A percentile compares a stretch with the other conserved stretches of the same genome.
phyloP scores from a whole-genome alignment of 1,140 invertebrate genomes.

The Camponotus pennsylvanicus region DNA sequence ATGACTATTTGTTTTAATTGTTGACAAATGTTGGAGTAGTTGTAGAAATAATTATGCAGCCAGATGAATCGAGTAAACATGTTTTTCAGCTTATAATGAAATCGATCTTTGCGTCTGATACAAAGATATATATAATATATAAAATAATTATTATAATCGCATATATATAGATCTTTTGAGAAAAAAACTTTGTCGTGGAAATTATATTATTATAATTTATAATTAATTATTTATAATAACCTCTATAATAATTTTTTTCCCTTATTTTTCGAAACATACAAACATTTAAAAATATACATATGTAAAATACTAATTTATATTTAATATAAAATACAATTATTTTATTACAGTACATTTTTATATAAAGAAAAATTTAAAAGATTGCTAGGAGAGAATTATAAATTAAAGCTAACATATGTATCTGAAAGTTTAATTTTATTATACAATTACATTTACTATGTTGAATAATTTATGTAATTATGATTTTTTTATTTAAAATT shows the following conservation, averaged over 20 bases:
- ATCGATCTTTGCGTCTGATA: background rate
- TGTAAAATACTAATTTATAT: background rate
- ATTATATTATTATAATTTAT: background rate
- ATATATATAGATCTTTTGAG: background rate
- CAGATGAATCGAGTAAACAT: background rate
- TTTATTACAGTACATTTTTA: background rate
- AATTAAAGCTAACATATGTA: background rate
- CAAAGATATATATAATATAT: background rate
- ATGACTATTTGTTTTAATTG: conserved; percentile 17
- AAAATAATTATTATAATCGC: background rate
- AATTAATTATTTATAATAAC: no score
- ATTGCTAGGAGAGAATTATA: background rate
- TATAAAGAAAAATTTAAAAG: background rate
- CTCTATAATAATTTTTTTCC: background rate
- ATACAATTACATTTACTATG: background rate
- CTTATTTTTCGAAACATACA: background rate
- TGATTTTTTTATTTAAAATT: background rate
- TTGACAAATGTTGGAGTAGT: background rate
- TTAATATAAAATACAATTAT: background rate
- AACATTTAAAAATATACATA: no score
- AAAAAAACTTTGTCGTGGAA: background rate
- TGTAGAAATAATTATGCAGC: background rate
- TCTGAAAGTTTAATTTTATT: conserved; percentile 1
- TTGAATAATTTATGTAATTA: conserved; percentile 6
- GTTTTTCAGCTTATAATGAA: background rate